These are phyloP conservation scores for Aegotheles bennettii DNA, from an alignment of 2,113 vertebrate genomes.

Conservation along the genomic window DNA sequence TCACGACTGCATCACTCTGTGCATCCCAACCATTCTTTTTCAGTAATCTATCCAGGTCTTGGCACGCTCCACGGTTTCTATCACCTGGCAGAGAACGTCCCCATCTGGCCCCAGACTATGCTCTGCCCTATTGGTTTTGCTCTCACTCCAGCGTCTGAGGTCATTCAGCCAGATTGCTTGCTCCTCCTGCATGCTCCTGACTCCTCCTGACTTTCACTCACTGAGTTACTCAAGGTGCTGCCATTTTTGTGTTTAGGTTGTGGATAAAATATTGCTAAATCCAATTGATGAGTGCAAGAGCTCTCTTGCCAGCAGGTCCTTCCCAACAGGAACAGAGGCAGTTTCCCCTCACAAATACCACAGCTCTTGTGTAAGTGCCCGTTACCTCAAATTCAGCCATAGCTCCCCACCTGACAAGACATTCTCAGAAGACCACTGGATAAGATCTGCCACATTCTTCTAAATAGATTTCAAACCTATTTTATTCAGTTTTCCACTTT, in stretches of 20 bases:
- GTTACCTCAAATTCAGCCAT: background rate
- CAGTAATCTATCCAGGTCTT: background rate
- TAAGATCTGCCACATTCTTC: background rate
- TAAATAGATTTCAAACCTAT: background rate
- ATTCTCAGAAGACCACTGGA: background rate
- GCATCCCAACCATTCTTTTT: background rate
- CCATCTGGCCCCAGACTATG: background rate
- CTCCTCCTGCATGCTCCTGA: background rate
- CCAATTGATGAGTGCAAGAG: background rate
- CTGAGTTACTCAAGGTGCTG: background rate
- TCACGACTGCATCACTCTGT: fast-evolving
- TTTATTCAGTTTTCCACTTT: background rate
- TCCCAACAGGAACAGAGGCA: background rate
- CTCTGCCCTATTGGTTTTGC: background rate
- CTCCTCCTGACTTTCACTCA: background rate
- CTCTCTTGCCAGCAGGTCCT: background rate
- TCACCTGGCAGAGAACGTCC: background rate
- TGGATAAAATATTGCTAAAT: background rate
- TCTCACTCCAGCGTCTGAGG: background rate
- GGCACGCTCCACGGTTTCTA: background rate
- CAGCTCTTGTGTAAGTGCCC: background rate
- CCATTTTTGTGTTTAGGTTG: background rate
- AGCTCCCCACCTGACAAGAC: background rate
- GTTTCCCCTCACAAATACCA: background rate
- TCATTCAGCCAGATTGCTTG: background rate